These are phyloP conservation scores for Brachionus sp. DNA, from an alignment of 1,140 invertebrate species.

Conservation along the genomic window DNA sequence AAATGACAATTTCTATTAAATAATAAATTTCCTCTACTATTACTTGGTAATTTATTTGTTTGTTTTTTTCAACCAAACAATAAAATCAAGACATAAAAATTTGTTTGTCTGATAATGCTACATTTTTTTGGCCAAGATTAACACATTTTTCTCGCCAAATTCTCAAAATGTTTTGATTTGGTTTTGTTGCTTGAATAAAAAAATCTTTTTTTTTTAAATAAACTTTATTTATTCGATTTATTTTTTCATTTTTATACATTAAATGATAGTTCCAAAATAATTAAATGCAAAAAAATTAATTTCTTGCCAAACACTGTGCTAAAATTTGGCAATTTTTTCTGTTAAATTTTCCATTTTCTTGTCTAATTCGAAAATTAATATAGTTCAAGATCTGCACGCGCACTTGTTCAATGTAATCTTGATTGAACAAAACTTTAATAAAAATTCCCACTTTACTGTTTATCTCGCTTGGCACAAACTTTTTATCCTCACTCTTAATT, in stretches of 20 bases:
- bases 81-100: too few relatives aligned
- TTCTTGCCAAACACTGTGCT: background rate
- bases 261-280: background rate
- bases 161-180: too few relatives aligned
- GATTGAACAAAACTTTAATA: background rate
- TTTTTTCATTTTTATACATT: background rate
- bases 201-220: too few relatives aligned
- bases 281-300: background rate
- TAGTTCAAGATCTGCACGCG: background rate
- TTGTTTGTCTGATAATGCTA: too few relatives aligned
- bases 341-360: background rate
- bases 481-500: slow-evolving; percentile 21
- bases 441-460: background rate
- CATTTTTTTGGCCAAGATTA: too few relatives aligned
- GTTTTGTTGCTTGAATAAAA: too few relatives aligned
- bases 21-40: too few relatives aligned
- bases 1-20: too few relatives aligned
- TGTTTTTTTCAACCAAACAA: too few relatives aligned
- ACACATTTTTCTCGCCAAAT: too few relatives aligned
- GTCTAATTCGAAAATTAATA: background rate
- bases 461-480: background rate
- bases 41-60: too few relatives aligned
- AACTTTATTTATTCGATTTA: background rate
- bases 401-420: background rate
- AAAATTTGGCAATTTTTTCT: background rate